These are phyloP conservation scores for Manis crassicaudata DNA, from an alignment of 2,797 vertebrate species.

Conservation along the genomic window DNA sequence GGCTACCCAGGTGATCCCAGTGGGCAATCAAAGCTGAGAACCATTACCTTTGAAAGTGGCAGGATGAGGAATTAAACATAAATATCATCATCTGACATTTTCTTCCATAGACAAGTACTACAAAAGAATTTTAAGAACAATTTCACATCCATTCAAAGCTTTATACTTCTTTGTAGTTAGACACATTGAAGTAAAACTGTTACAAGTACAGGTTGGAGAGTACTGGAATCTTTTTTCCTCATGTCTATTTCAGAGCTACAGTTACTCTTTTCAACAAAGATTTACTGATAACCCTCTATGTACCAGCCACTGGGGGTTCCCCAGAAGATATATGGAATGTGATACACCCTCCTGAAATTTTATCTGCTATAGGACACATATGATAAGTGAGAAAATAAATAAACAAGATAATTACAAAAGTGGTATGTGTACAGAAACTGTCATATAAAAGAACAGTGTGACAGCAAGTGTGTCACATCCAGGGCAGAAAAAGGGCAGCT, in stretches of 20 bases:
- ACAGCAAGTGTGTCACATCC: neutral
- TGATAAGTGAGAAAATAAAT: conserved; percentile 12
- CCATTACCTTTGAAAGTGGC: neutral
- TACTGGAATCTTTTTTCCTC: neutral
- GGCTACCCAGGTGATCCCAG: neutral
- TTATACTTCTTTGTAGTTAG: neutral
- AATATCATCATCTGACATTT: neutral
- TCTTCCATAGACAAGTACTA: neutral
- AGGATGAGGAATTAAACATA: neutral
- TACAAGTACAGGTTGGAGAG: neutral
- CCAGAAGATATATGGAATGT: neutral
- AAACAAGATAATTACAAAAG: neutral
- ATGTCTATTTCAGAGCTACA: neutral
- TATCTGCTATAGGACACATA: neutral
- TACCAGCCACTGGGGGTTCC: neutral
- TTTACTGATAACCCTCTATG: neutral
- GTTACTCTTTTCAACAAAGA: conserved; percentile 7
- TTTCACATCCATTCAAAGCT: conserved; percentile 15
- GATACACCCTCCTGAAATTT: neutral
- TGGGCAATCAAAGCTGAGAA: neutral
- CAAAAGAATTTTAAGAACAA: neutral
- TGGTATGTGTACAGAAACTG: neutral
- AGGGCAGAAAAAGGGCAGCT: neutral
- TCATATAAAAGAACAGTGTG: neutral
- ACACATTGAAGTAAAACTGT: neutral